Base-by-base conservation (phyloP, 2,113 vertebrate species). In the Nothocercus julius region DNA sequence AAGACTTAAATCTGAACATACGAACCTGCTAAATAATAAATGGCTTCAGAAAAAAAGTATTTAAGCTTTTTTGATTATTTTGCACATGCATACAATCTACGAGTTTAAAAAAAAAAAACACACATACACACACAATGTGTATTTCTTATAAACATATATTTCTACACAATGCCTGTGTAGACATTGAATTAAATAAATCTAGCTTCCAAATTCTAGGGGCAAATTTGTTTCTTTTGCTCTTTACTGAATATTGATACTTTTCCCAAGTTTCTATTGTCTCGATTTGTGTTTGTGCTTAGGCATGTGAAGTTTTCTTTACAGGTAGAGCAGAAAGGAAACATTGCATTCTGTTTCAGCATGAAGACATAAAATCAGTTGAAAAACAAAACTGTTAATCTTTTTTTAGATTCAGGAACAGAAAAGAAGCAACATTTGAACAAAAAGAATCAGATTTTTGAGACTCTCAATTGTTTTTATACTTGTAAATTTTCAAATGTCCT, bases 1-100 rank as follows among this genome's bases (percentile, higher is more conserved):
- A 2, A 72, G 83, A 36, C 44, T 66, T 0, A 0, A 7, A 69
- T 45, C 13, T 67, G 36, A 74, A 56, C 0, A 0, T 21, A 38
- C 15, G 10, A 42, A 70, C 86, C 45, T 7, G 3, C 54, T 21
- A 47, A 10, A 24, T 42, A 36, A 36, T 36, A 36, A 36, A 36
- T 36, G 36, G 36, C 36, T 36, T 36, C 36, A 36, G 36, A 36
- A 36, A 36, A 36, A 36, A 36, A 36, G 36, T 36, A 36, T 8
- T 4, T 18, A 25, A 85, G 42, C n/a, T 45, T 88, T 21, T 47
- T 47, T 19, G 34, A 38, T 27, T 70, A 87, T 74, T 94, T 96
- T 17, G 67, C 34, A 81, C 0, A 0, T 38, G 36, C 13, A 54
- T 14, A 5, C 24, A 63, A 63, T 53, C 47, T 42, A 21, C 19